phyloP scores from a whole-genome alignment of 2,888 invertebrate genomes.

The Cepaea hortensis region DNA sequence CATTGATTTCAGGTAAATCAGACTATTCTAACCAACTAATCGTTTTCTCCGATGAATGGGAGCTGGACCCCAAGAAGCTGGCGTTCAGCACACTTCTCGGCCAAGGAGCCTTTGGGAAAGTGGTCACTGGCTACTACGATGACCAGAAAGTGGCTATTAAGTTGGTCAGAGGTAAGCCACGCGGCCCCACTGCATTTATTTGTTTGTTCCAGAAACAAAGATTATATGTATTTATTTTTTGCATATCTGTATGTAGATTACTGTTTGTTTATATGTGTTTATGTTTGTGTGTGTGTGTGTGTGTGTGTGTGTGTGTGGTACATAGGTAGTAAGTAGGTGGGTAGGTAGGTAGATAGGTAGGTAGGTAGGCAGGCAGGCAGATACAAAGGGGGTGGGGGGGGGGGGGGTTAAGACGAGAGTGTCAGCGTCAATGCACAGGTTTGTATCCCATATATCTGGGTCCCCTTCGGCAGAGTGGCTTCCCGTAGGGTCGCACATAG shows the following conservation, averaged over 20 bases:
- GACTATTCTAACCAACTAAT: constrained; percentile 70
- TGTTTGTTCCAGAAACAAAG: not conserved
- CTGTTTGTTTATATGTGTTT: too few relatives aligned
- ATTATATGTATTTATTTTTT: not conserved
- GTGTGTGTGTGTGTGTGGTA: too few relatives aligned
- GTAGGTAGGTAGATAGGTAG: too few relatives aligned
- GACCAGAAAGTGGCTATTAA: constrained; percentile 83
- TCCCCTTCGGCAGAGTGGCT: too few relatives aligned
- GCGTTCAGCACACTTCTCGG: constrained; percentile 72
- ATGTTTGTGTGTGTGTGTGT: too few relatives aligned
- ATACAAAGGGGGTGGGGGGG: too few relatives aligned
- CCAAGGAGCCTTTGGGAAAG: constrained; percentile 75
- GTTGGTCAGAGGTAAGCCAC: constrained; percentile 82
- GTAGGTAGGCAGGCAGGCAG: too few relatives aligned
- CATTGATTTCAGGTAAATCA: constrained; percentile 61
- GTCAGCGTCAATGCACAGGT: too few relatives aligned
- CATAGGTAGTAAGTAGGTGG: too few relatives aligned
- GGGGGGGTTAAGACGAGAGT: too few relatives aligned
- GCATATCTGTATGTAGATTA: not conserved
- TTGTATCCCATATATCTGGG: too few relatives aligned
- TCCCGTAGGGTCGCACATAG: too few relatives aligned
- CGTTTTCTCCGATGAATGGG: constrained; percentile 72
- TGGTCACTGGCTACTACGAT: constrained; percentile 71
- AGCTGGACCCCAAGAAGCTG: constrained; percentile 69
- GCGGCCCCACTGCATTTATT: not conserved